Evolutionary conservation across 2,797 vertebrate species (phyloP).

Genomic region (Orestias chungarensis): DNA sequence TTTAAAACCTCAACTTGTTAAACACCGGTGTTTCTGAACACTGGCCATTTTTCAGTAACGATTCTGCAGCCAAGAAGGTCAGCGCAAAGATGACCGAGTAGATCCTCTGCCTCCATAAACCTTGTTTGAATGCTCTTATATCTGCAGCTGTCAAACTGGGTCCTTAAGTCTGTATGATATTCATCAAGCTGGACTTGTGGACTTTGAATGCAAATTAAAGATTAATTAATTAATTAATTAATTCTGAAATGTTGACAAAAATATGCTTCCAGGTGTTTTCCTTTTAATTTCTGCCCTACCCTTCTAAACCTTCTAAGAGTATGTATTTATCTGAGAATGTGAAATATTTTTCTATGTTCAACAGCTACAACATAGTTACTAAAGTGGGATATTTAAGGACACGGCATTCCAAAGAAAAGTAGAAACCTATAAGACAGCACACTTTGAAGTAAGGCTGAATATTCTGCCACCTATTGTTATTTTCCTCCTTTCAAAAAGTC

Average conservation of each 20-base stretch:
- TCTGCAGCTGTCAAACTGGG: neutral
- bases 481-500: slow-evolving; percentile 35
- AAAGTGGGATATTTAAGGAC: neutral
- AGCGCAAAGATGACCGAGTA: neutral
- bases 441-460: slow-evolving; percentile 1
- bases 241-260: neutral
- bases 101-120: neutral
- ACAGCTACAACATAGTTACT: neutral
- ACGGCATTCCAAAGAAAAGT: neutral
- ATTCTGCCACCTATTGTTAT: slow-evolving; percentile 21
- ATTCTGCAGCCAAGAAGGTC: neutral
- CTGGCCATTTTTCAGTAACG: neutral
- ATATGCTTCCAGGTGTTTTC: neutral
- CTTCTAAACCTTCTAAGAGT: no score
- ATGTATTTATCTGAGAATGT: no score
- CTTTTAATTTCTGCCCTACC: no score
- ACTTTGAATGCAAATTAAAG: neutral
- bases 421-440: neutral
- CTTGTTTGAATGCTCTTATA: neutral
- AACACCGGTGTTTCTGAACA: neutral
- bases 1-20: neutral
- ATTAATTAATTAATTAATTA: no score
- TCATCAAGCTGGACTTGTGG: neutral
- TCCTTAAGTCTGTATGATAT: neutral
- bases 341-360: slow-evolving; percentile 10